These are phyloP conservation scores for Cephus spinipes DNA, from an alignment of 2,888 invertebrate species.

Conservation along the genomic window DNA sequence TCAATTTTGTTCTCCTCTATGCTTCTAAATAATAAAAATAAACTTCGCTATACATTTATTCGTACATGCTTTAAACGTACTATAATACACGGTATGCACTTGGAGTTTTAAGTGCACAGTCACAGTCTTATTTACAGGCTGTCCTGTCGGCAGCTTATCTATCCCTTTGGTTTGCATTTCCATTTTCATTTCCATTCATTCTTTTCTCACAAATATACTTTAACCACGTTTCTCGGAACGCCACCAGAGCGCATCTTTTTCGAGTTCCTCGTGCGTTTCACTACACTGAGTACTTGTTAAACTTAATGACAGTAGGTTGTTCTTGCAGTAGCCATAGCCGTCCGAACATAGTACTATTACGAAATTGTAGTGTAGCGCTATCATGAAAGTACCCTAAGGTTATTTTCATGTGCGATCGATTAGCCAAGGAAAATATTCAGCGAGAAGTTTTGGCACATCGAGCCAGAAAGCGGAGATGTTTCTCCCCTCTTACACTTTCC, in stretches of 20 bases:
- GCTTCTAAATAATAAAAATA: constrained; percentile 61
- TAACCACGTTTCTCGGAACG: not conserved
- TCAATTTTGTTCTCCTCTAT: constrained; percentile 35
- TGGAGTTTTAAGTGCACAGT: constrained; percentile 44
- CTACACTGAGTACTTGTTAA: not conserved
- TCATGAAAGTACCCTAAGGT: not conserved
- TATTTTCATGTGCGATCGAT: not conserved
- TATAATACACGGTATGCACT: constrained; percentile 49
- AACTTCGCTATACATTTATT: constrained; percentile 59
- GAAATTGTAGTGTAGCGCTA: not conserved
- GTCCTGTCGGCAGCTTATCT: constrained; percentile 32
- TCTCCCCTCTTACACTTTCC: not conserved
- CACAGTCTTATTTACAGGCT: constrained; percentile 59
- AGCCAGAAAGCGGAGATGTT: not conserved
- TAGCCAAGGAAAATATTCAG: not conserved
- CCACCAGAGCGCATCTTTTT: not conserved
- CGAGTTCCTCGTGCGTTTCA: not conserved
- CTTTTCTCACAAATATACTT: constrained; percentile 34
- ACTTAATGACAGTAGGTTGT: not conserved
- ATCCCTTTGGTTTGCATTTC: constrained; percentile 44
- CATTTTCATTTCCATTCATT: constrained; percentile 14
- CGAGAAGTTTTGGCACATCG: not conserved
- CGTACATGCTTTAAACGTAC: constrained; percentile 46
- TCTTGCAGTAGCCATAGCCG: not conserved
- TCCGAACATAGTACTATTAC: not conserved